Conservation (phyloP, 1,140 invertebrate genomes). For the Heliconius congener region DNA sequence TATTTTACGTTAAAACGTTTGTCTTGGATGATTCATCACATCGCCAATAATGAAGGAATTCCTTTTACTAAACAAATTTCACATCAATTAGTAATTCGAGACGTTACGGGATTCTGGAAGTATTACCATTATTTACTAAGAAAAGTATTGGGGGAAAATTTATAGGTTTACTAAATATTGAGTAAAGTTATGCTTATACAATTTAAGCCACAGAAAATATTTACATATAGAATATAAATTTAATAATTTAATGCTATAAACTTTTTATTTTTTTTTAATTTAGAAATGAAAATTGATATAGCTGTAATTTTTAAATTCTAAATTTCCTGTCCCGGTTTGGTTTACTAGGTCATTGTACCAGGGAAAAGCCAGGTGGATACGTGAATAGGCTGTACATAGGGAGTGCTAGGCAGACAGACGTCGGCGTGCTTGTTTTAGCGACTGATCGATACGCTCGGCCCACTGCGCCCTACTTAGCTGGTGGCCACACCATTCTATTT, state of each 20-base stretch:
- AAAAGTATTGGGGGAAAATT: slow-evolving; percentile 10
- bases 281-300: slow-evolving; percentile 12
- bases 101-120: slow-evolving; percentile 34
- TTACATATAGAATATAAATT: too few species aligned
- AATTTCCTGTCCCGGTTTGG: neutral
- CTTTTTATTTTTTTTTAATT: neutral
- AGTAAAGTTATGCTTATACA: neutral
- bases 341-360: slow-evolving; percentile 58
- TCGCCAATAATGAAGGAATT: slow-evolving; percentile 64
- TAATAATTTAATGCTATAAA: too few species aligned
- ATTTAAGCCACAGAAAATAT: neutral
- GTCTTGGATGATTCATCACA: slow-evolving; percentile 73
- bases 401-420: slow-evolving; percentile 66
- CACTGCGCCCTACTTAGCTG: slow-evolving; percentile 69
- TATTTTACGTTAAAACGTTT: slow-evolving; percentile 67
- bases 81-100: slow-evolving; percentile 72
- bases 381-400: slow-evolving; percentile 50
- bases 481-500: slow-evolving; percentile 63
- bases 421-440: slow-evolving; percentile 66
- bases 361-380: slow-evolving; percentile 32
- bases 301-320: neutral
- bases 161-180: slow-evolving; percentile 17
- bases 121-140: slow-evolving; percentile 36
- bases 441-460: slow-evolving; percentile 71
- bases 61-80: slow-evolving; percentile 63